Percentiles rank a stretch among this genome's conserved stretches.
These are phyloP conservation scores for Oryzias curvinotus DNA, from an alignment of 2,113 vertebrate species.

Conservation along the genomic window DNA sequence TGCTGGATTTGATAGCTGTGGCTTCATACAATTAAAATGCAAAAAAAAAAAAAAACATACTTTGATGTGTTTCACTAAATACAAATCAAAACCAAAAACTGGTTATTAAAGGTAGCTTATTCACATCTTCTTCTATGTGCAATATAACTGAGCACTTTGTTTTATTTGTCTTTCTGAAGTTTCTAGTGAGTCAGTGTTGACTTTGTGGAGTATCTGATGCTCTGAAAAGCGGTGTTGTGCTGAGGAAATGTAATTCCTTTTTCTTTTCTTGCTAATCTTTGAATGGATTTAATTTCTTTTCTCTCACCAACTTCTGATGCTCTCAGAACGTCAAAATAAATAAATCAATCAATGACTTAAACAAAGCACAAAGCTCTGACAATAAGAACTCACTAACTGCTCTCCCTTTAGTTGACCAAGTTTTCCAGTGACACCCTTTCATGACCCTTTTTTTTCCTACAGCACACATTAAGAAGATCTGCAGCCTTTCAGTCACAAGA, in stretches of 20 bases:
- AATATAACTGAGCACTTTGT: background rate
- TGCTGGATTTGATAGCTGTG: too few species aligned
- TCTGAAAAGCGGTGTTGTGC: slow-evolving; percentile 41
- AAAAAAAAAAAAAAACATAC: too few species aligned
- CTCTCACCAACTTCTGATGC: slow-evolving; percentile 19
- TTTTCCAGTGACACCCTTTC: slow-evolving; percentile 35
- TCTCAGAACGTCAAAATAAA: slow-evolving; percentile 25
- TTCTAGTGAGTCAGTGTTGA: slow-evolving; percentile 25
- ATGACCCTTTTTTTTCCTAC: background rate
- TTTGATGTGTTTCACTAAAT: too few species aligned
- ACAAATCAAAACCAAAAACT: too few species aligned
- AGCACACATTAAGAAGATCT: slow-evolving; percentile 25
- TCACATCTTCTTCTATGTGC: too few species aligned
- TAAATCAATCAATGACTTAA: slow-evolving; percentile 31
- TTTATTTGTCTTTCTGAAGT: slow-evolving; percentile 17
- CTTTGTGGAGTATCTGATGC: slow-evolving; percentile 44
- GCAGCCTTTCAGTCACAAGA: slow-evolving; percentile 15
- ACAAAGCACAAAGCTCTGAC: slow-evolving; percentile 23
- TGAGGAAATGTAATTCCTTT: slow-evolving; percentile 38
- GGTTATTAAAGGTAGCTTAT: too few species aligned
- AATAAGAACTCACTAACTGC: slow-evolving; percentile 17
- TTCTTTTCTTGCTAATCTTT: slow-evolving; percentile 32
- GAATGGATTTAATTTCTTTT: slow-evolving; percentile 31
- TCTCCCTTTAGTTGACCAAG: slow-evolving; percentile 20
- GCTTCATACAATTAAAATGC: too few species aligned